phyloP scores from a whole-genome alignment of 2,888 invertebrate genomes.

The Synergus gifuensis region DNA sequence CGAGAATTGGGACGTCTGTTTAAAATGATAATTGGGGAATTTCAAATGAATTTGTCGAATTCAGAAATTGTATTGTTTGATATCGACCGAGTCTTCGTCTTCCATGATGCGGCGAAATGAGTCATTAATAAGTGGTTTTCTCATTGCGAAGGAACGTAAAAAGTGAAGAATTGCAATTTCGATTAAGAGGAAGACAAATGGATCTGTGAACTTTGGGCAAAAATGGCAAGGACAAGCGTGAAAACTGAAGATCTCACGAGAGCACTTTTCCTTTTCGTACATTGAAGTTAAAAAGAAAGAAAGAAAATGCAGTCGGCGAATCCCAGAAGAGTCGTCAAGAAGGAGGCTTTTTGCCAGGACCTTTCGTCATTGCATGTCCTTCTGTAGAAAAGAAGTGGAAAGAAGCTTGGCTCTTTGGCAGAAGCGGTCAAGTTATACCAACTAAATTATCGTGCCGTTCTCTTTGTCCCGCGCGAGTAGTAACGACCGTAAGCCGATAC shows the following conservation, averaged over 20 bases:
- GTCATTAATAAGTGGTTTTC: not conserved
- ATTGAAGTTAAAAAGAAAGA: conserved; percentile 41
- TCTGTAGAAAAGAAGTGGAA: not conserved
- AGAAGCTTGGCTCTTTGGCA: conserved; percentile 1
- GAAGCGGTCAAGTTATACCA: conserved; percentile 24
- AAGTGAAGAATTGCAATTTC: not conserved
- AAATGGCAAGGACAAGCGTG: conserved; percentile 52
- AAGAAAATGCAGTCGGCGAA: conserved; percentile 53
- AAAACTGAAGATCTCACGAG: conserved; percentile 56
- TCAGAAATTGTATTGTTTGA: not conserved
- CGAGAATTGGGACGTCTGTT: no score
- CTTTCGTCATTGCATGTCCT: conserved; percentile 49
- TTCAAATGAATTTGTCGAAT: not conserved
- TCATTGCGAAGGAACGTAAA: not conserved
- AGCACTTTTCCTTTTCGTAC: conserved; percentile 52
- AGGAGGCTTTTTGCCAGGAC: conserved; percentile 42
- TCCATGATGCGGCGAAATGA: not conserved
- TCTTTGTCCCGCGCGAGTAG: conserved; percentile 30
- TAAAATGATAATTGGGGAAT: no score
- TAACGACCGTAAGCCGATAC: conserved; percentile 27
- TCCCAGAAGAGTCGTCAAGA: conserved; percentile 57
- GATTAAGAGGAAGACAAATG: conserved; percentile 23
- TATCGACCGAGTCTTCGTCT: not conserved
- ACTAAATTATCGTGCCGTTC: conserved; percentile 37
- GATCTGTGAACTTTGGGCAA: not conserved